Conservation (phyloP, 2,113 vertebrate genomes). For the Seriola quinqueradiata region DNA sequence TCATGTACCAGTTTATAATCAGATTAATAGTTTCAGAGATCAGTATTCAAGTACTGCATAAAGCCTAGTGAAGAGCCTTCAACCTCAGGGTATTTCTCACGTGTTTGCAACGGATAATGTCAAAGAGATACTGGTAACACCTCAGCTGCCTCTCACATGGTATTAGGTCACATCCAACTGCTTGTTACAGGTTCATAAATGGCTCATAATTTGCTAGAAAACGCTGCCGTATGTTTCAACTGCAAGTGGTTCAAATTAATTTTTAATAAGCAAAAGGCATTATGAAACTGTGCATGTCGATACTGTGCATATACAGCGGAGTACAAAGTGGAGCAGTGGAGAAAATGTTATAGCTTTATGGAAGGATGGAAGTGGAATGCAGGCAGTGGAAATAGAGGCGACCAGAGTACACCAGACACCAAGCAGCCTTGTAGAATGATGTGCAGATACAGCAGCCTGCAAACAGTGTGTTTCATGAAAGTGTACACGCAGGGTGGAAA, state of each 20-base stretch:
- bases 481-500: slow-evolving; percentile 63
- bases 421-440: slow-evolving; percentile 52
- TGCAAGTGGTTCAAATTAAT: rapidly evolving
- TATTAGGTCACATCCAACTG: slow-evolving; percentile 67
- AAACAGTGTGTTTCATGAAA: slow-evolving; percentile 62
- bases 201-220: slow-evolving; percentile 32
- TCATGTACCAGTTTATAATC: slow-evolving; percentile 71
- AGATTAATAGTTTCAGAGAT: slow-evolving; percentile 75
- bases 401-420: slow-evolving; percentile 66
- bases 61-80: slow-evolving; percentile 58
- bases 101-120: slow-evolving; percentile 80
- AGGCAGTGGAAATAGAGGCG: slow-evolving; percentile 69
- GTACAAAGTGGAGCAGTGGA: slow-evolving; percentile 36
- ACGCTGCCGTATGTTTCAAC: neutral
- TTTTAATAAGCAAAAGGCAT: neutral
- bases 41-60: slow-evolving; percentile 46
- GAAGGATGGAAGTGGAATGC: slow-evolving; percentile 63
- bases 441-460: slow-evolving; percentile 60
- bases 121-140: slow-evolving; percentile 80
- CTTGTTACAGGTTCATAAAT: slow-evolving; percentile 51
- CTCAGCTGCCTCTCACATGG: slow-evolving; percentile 72
- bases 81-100: slow-evolving; percentile 56
- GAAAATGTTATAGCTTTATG: slow-evolving; percentile 64
- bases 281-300: neutral
- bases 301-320: neutral